Percentiles rank a stretch among this genome's conserved stretches.
Conservation (phyloP, 1,140 invertebrate species). For the Wasmannia auropunctata region DNA sequence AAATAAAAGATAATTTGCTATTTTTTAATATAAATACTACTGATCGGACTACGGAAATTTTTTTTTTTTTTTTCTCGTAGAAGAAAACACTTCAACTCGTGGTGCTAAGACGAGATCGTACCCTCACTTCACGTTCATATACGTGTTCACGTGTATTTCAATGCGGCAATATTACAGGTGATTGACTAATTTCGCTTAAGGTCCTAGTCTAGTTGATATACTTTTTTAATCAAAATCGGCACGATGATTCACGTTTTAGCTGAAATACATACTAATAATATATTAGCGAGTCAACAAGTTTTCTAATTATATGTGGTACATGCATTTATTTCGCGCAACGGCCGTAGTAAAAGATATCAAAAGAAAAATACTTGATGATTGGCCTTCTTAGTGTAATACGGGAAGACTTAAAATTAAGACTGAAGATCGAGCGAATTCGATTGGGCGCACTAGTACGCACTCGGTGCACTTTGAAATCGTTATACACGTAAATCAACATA, state of each 20-base stretch:
- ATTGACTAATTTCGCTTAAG: conserved; percentile 14
- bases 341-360: neutral
- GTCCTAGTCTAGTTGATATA: conserved; percentile 33
- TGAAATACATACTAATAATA: neutral
- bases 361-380: neutral
- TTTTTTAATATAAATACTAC: neutral
- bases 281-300: neutral
- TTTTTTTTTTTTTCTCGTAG: neutral
- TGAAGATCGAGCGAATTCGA: neutral
- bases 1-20: neutral
- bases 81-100: neutral
- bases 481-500: no score
- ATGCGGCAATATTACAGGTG: neutral
- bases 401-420: conserved; percentile 2
- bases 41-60: neutral
- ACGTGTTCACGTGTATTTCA: neutral
- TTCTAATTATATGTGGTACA: neutral
- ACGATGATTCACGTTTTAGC: neutral
- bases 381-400: neutral
- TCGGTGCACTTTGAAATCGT: no score
- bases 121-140: neutral
- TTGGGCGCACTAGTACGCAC: no score
- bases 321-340: neutral
- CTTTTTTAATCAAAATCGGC: neutral
- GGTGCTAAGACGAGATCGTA: neutral